Evolutionary conservation across 2,888 invertebrate species (phyloP).

Genomic region (Acheta domesticus): DNA sequence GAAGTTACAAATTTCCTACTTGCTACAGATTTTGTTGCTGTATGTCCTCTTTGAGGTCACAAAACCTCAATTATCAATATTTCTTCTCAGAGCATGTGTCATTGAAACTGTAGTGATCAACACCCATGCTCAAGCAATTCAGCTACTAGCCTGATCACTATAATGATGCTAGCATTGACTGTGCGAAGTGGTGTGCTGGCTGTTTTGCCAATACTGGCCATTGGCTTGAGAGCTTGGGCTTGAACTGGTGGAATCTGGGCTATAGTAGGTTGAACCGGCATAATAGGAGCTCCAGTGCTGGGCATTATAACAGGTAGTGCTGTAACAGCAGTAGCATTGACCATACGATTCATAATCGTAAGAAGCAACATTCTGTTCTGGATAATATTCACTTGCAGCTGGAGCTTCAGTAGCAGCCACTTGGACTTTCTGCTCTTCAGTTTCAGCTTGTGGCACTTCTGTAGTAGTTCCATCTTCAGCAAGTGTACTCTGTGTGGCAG

Average conservation of each 20-base stretch:
- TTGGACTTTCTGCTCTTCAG: not conserved
- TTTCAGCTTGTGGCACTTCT: not conserved
- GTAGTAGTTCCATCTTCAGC: not conserved
- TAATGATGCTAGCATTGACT: conserved; percentile 18
- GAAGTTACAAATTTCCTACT: too few relatives aligned
- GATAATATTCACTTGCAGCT: conserved; percentile 2
- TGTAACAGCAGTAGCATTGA: conserved; percentile 4
- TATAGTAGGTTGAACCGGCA: not conserved
- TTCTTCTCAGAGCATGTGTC: too few relatives aligned
- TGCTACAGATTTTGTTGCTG: too few relatives aligned
- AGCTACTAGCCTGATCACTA: not conserved
- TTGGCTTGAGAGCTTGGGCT: conserved; percentile 1
- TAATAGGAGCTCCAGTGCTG: conserved; percentile 5
- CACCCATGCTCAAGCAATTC: too few relatives aligned
- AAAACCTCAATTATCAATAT: too few relatives aligned
- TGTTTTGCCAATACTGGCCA: conserved; percentile 5
- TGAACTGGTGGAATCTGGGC: not conserved
- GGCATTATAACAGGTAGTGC: conserved; percentile 5
- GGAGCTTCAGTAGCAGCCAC: not conserved
- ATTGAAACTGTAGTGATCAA: too few relatives aligned
- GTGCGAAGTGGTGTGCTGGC: conserved; percentile 18
- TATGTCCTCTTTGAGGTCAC: too few relatives aligned
- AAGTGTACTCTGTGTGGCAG: not conserved
- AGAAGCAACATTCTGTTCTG: not conserved
- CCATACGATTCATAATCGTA: not conserved